Evolutionary conservation across 2,797 vertebrate genomes (phyloP), one percentile per base, ranked within the genome.

Genomic region (Hyperoplus immaculatus): DNA sequence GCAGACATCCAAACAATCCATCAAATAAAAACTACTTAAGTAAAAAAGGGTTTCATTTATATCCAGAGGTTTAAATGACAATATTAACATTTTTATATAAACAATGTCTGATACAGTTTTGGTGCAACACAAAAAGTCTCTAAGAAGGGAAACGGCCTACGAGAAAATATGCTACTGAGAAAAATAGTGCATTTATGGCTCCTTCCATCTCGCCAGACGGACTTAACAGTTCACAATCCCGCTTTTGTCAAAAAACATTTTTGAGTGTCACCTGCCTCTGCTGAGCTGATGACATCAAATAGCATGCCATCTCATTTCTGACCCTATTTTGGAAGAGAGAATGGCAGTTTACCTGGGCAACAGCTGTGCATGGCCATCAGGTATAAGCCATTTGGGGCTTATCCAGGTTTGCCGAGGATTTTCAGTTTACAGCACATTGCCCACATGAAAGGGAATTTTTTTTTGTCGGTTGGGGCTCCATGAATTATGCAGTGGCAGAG

Each of bases 401-500:
- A 92, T 91, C 88, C 87, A 43, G 86, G 88, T 90, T 94, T 89
- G 29, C 84, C 76, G 51, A 90, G 89, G 85, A 90, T 91, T 93
- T 90, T 76, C n/a, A 29, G 56, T 85, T 89, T 57, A 8, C 84
- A 72, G 82, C 80, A 42, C 80, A 46, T 75, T 85, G 89, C 83
- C 83, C 82, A 87, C 83, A 89, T 93, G 88, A 93, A 90, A 92
- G 87, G 77, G 81, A 91, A 89, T 93, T 93, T 29, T 29, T 29
- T 29, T 29, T 93, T 89, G 85, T 88, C 86, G 63, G 86, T 86
- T 29, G 77, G 77, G 78, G 68, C 72, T 69, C 77, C 49, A 88
- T 94, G 90, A 93, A 93, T 93, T 93, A 93, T 94, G 91, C 88
- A 93, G 81, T 59, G 66, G 71, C 75, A 67, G 79, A 82, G 83